phyloP scores from a whole-genome alignment of 2,797 vertebrate genomes.

The Sphenopsis melanotis region DNA sequence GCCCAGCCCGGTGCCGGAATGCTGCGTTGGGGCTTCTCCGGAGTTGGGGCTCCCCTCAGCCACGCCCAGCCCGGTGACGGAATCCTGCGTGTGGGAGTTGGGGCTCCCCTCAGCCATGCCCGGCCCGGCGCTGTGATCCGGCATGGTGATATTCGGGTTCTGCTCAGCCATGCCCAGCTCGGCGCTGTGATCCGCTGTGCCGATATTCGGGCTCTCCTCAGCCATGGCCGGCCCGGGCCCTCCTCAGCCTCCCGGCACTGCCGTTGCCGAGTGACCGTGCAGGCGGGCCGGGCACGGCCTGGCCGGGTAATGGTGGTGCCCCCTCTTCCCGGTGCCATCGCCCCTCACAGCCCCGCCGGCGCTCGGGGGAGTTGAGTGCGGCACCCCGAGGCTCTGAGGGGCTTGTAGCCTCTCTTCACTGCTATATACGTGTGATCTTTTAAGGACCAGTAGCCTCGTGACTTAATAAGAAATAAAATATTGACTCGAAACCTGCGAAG shows the following conservation, averaged over 20 bases:
- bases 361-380: neutral
- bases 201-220: neutral
- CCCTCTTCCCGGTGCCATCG: rapidly evolving
- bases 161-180: neutral
- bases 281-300: neutral
- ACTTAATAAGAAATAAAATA: neutral
- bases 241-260: neutral
- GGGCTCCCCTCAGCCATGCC: no score
- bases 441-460: neutral
- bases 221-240: neutral
- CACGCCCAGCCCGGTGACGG: neutral
- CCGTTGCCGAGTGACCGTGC: neutral
- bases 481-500: neutral
- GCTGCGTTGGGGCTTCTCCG: no score
- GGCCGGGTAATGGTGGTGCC: neutral
- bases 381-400: rapidly evolving
- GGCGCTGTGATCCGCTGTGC: neutral
- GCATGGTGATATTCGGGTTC: no score
- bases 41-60: no score
- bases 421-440: neutral
- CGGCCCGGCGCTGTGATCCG: no score
- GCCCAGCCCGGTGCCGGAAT: no score
- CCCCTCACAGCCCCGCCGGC: neutral
- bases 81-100: no score
- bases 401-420: rapidly evolving